phyloP scores from a whole-genome alignment of 1,140 invertebrate genomes.

The Euura lappo region DNA sequence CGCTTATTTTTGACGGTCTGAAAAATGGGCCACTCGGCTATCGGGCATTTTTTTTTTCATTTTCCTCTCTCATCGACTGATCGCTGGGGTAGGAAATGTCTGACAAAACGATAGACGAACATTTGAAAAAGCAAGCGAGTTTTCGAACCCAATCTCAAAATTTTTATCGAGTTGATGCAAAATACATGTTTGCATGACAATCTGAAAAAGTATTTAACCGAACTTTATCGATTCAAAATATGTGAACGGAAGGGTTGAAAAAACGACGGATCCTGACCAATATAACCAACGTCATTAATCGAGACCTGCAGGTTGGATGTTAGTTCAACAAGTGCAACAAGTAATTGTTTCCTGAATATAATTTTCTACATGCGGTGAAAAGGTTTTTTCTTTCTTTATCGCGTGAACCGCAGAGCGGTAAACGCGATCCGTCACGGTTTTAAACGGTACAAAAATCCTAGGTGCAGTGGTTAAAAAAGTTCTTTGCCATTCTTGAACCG shows the following conservation, averaged over 20 bases:
- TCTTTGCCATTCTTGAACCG: no score
- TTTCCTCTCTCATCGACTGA: not conserved
- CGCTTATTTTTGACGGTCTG: not conserved
- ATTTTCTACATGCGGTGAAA: not conserved
- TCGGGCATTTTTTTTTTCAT: not conserved
- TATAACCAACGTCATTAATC: not conserved
- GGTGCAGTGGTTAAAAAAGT: no score
- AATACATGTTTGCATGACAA: no score
- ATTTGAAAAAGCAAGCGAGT: no score
- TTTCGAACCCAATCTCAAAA: no score
- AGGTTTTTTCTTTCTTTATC: not conserved
- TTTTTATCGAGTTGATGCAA: no score
- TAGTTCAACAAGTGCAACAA: not conserved
- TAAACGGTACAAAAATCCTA: not conserved
- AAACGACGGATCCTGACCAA: not conserved
- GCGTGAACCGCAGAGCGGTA: not conserved
- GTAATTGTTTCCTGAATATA: conserved; percentile 1
- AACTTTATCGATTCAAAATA: no score
- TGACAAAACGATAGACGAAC: not conserved
- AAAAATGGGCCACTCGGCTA: conserved; percentile 1
- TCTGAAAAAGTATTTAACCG: no score
- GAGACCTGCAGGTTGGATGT: not conserved
- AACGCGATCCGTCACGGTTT: not conserved
- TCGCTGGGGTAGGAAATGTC: not conserved
- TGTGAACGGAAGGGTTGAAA: not conserved